A percentile compares a stretch with the other conserved stretches of the same genome.
phyloP scores from a whole-genome alignment of 2,888 invertebrate species.

The Silvanus unidentatus region DNA sequence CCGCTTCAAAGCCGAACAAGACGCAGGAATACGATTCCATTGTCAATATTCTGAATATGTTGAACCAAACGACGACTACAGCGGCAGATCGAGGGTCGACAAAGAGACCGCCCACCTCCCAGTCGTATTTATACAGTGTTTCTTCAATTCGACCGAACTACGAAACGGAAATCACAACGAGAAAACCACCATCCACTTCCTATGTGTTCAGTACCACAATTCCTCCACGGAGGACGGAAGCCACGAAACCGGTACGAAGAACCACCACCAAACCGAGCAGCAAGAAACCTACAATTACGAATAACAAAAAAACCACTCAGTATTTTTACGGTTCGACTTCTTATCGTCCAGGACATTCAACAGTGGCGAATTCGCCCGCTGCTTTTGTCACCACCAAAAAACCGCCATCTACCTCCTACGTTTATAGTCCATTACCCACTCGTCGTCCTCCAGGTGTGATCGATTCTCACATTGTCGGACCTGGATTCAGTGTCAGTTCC shows the following conservation, averaged over 20 bases:
- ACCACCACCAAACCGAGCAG: constrained; percentile 36
- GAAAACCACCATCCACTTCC: constrained; percentile 47
- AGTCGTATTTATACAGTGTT: background rate
- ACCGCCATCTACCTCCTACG: constrained; percentile 46
- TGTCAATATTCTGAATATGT: constrained; percentile 59
- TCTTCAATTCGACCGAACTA: constrained; percentile 14
- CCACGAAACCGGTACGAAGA: constrained; percentile 30
- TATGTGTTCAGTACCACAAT: constrained; percentile 39
- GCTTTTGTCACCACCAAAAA: constrained; percentile 33
- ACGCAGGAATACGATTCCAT: constrained; percentile 52
- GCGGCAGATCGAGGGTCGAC: constrained; percentile 16
- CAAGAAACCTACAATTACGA: constrained; percentile 35
- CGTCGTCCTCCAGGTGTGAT: constrained; percentile 19
- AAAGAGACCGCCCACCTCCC: constrained; percentile 42
- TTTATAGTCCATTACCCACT: constrained; percentile 35
- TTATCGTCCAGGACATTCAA: constrained; percentile 37
- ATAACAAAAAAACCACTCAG: constrained; percentile 20
- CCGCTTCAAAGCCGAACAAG: constrained; percentile 33
- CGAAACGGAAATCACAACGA: constrained; percentile 23
- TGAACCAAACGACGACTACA: constrained; percentile 47
- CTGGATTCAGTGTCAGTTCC: constrained; percentile 33
- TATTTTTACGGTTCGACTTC: constrained; percentile 20
- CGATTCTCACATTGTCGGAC: constrained; percentile 31
- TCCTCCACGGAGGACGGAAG: constrained; percentile 3
- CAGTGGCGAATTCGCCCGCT: constrained; percentile 30